phyloP scores from a whole-genome alignment of 2,888 invertebrate genomes.

The Neuroscelio doddi region DNA sequence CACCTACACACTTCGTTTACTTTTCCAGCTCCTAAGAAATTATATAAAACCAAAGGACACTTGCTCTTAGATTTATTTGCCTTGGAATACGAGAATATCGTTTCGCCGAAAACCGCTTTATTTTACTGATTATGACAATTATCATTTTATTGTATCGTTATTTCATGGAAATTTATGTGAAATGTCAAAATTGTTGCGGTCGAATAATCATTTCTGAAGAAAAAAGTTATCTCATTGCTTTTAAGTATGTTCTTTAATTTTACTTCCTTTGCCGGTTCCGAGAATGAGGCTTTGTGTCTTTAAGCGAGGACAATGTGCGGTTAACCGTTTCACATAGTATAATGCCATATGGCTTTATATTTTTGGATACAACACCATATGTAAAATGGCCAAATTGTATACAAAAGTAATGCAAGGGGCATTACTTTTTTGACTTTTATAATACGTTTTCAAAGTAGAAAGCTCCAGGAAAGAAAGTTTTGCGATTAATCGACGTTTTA shows the following conservation, averaged over 20 bases:
- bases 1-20: too few species aligned
- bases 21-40: too few species aligned
- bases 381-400: conserved; percentile 36
- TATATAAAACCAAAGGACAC: too few species aligned
- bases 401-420: conserved; percentile 4
- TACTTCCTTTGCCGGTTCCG: conserved; percentile 34
- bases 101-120: too few species aligned
- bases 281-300: conserved; percentile 34
- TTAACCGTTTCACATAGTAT: conserved; percentile 37
- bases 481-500: too few species aligned
- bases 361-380: conserved; percentile 28
- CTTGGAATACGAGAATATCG: too few species aligned
- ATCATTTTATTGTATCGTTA: too few species aligned
- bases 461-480: background rate
- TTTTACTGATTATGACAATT: conserved; percentile 8
- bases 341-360: conserved; percentile 35
- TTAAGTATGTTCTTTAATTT: conserved; percentile 32
- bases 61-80: too few species aligned
- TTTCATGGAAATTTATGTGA: too few species aligned
- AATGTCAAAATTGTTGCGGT: conserved; percentile 25
- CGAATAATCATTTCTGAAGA: conserved; percentile 32
- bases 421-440: conserved; percentile 18
- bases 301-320: conserved; percentile 38
- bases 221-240: conserved; percentile 39
- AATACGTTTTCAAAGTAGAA: conserved; percentile 11